Evolutionary conservation across 2,113 vertebrate species (phyloP), one percentile per base, ranked within the genome.

Genomic region (Pimephales promelas): DNA sequence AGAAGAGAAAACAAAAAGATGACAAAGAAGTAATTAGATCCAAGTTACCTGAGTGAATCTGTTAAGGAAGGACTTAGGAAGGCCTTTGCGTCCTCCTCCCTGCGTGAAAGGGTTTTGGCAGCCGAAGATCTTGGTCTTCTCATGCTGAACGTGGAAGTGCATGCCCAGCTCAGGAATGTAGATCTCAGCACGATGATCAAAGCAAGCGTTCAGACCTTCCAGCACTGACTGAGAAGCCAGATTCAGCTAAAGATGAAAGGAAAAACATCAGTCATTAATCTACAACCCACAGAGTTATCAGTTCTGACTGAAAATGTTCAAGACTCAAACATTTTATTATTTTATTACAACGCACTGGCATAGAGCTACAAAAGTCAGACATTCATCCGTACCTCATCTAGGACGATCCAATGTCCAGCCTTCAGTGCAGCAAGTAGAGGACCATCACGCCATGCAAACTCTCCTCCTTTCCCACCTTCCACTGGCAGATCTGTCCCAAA

Each of bases 401-500:
- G 92, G 8, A 99, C 95, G 70, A 99, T 93, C 98, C 98, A 99
- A 85, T 99, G 96, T 22, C 98, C 98, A 73, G 96, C 95, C 88
- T 98, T 99, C 85, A 99, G 85, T 24, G 95, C 98, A 72, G 97
- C 96, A 85, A 99, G 88, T 11, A 99, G 92, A 0, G 98, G 97
- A 36, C 98, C 98, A 77, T 99, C 98, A 7, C 95, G 94, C 98
- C 98, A 99, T 0, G 97, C 96, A 94, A 99, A 99, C 90, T 99
- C 96, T 87, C 98, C 98, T 77, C 97, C 98, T 83, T 96, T 98
- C 10, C 97, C 97, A 62, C 98, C 98, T 89, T 99, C 98, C 82
- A 99, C 97, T 22, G 98, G 98, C 36, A 99, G 94, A 88, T 99
- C 97, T 5, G 97, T 97, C 64, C 98, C 98, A 93, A 98, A 99